Evolutionary conservation across 2,797 vertebrate genomes (phyloP).

Genomic region (Sebastes iracundus): DNA sequence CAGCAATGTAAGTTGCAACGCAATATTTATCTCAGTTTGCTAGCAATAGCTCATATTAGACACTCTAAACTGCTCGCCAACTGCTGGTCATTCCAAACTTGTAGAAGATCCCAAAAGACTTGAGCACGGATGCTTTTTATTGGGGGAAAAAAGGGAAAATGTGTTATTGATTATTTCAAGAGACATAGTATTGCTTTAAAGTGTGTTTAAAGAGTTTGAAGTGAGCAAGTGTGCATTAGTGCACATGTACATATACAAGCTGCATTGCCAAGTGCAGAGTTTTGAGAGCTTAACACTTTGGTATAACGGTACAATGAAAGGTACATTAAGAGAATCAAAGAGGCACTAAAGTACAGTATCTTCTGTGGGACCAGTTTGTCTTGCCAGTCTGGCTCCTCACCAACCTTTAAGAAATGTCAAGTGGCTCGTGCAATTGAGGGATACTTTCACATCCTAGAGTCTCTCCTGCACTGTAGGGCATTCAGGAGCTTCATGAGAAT

Average conservation of each 20-base stretch:
- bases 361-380: constrained; percentile 53
- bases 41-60: not conserved
- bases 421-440: constrained; percentile 65
- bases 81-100: not conserved
- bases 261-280: not conserved
- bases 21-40: not conserved
- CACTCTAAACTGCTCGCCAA: not conserved
- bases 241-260: not conserved
- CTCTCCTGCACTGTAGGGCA: constrained; percentile 39
- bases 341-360: constrained; percentile 23
- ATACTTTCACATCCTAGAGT: constrained; percentile 48
- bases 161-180: not conserved
- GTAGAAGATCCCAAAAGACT: not conserved
- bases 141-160: not conserved
- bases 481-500: constrained; percentile 48
- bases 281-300: constrained; percentile 4
- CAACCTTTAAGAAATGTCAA: constrained; percentile 79
- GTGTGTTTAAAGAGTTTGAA: not conserved
- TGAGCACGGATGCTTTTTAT: not conserved
- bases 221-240: not conserved
- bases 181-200: not conserved
- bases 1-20: not conserved
- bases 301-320: constrained; percentile 6
- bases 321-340: constrained; percentile 22
- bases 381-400: constrained; percentile 45